phyloP scores from a whole-genome alignment of 2,888 invertebrate genomes.

The Drosophila kuntzei region DNA sequence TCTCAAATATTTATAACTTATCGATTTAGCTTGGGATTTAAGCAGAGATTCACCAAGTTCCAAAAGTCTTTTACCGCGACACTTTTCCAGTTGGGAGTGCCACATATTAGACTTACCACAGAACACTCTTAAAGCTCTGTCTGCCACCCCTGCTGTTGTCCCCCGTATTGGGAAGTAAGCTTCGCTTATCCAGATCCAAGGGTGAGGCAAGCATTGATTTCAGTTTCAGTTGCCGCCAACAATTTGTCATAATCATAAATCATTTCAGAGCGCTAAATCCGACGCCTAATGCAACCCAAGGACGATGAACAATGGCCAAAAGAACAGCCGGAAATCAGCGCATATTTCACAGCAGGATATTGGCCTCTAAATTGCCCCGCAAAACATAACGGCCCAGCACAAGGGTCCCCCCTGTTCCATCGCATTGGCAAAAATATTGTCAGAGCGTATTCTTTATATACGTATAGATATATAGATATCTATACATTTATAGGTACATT shows the following conservation, averaged over 20 bases:
- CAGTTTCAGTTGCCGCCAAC: constrained; percentile 64
- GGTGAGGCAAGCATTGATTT: constrained; percentile 44
- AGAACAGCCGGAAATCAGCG: constrained; percentile 71
- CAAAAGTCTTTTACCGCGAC: background rate
- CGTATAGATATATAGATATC: constrained; percentile 1
- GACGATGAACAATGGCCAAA: constrained; percentile 59
- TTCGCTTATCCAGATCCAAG: constrained; percentile 31
- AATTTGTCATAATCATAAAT: constrained; percentile 83
- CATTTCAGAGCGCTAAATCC: constrained; percentile 79
- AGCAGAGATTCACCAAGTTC: background rate
- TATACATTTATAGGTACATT: background rate
- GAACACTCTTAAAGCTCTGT: constrained; percentile 34
- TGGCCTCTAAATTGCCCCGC: constrained; percentile 84
- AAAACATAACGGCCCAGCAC: constrained; percentile 61
- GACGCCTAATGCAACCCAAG: constrained; percentile 66
- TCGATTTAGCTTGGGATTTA: background rate
- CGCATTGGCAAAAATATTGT: constrained; percentile 52
- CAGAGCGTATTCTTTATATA: constrained; percentile 42
- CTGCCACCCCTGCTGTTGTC: background rate
- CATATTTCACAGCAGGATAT: constrained; percentile 84
- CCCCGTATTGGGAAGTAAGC: constrained; percentile 5
- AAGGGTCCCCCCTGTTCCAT: constrained; percentile 10
- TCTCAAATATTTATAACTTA: background rate
- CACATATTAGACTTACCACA: constrained; percentile 14
- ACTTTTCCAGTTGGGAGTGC: background rate